These are phyloP conservation scores for Megastigmus dorsalis DNA, from an alignment of 2,888 invertebrate species.

Conservation along the genomic window DNA sequence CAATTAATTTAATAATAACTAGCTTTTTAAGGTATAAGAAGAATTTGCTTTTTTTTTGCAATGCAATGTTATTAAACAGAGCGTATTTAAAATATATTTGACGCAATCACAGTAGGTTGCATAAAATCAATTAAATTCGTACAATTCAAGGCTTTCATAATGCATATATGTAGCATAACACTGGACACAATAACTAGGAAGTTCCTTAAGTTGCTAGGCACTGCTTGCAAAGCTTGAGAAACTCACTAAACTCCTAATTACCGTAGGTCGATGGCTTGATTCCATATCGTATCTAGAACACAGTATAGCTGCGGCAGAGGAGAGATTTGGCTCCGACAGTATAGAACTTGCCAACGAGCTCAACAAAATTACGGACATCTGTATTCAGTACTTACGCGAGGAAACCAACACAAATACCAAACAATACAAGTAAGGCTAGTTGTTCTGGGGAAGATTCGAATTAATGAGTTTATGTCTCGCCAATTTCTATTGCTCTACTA, in stretches of 20 bases:
- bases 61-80: too few relatives aligned
- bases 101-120: too few relatives aligned
- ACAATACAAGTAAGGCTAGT: constrained; percentile 61
- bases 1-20: too few relatives aligned
- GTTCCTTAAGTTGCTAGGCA: constrained; percentile 18
- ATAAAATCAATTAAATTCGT: too few relatives aligned
- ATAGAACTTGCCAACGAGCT: constrained; percentile 81
- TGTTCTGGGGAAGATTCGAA: not conserved
- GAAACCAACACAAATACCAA: constrained; percentile 57
- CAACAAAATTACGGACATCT: constrained; percentile 79
- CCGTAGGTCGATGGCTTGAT: constrained; percentile 72
- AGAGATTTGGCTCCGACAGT: constrained; percentile 80
- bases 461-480: not conserved
- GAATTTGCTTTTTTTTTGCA: too few relatives aligned
- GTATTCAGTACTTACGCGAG: constrained; percentile 75
- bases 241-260: constrained; percentile 36
- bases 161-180: too few relatives aligned
- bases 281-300: constrained; percentile 75
- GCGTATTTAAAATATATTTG: too few relatives aligned
- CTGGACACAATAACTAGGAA: too few relatives aligned
- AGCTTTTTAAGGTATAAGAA: too few relatives aligned
- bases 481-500: not conserved
- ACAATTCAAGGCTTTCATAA: too few relatives aligned
- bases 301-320: constrained; percentile 78
- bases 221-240: constrained; percentile 24